Evolutionary conservation across 2,797 vertebrate genomes (phyloP).

Genomic region (Pristis pectinata): DNA sequence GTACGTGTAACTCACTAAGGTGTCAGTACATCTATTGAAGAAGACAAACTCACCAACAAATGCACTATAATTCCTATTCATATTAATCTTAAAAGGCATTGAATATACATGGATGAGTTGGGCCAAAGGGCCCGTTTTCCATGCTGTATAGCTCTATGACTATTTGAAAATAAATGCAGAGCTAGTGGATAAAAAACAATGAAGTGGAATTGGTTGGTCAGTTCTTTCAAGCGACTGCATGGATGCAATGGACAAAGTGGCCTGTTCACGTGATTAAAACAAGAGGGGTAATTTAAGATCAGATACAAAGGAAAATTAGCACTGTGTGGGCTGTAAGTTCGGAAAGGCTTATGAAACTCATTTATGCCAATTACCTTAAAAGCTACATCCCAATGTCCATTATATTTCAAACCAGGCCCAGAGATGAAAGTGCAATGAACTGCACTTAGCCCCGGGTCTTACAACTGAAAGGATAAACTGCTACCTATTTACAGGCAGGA

Average conservation of each 20-base stretch:
- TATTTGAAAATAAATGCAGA: background rate
- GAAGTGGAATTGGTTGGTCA: too few species aligned
- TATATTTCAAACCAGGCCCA: background rate
- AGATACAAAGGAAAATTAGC: background rate
- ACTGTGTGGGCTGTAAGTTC: background rate
- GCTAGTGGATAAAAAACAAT: background rate
- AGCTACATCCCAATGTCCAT: background rate
- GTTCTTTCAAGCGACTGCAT: background rate
- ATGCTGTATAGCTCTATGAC: too few species aligned
- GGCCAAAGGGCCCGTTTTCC: too few species aligned
- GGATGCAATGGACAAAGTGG: background rate
- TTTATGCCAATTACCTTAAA: background rate
- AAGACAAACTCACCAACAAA: background rate
- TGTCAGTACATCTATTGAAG: background rate
- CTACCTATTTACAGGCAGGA: background rate
- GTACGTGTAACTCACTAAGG: background rate
- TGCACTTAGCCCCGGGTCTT: background rate
- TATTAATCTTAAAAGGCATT: background rate
- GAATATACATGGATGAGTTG: background rate
- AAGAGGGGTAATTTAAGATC: background rate
- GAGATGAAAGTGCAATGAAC: background rate
- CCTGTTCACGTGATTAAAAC: background rate
- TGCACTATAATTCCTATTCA: background rate
- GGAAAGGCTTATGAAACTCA: background rate
- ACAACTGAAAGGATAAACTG: background rate